These are phyloP conservation scores for Eudemis profundana DNA, from an alignment of 2,888 invertebrate species.

Conservation along the genomic window DNA sequence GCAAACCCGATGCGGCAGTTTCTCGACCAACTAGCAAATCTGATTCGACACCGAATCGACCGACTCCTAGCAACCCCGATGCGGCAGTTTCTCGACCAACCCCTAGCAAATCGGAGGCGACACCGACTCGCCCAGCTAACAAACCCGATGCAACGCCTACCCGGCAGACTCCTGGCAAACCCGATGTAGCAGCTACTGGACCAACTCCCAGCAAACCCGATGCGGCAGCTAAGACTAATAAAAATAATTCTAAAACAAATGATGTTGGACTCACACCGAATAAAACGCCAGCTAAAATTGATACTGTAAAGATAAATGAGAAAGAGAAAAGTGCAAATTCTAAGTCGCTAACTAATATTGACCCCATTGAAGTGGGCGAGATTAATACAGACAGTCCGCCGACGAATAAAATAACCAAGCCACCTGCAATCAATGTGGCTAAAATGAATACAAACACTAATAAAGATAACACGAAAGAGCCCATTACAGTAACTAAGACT, in stretches of 20 bases:
- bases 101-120: background rate
- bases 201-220: background rate
- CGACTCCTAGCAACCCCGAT: too few species aligned
- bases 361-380: conserved; percentile 40
- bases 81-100: background rate
- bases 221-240: conserved; percentile 2
- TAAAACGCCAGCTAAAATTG: conserved; percentile 32
- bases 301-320: conserved; percentile 47
- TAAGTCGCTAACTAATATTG: conserved; percentile 56
- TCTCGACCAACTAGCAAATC: background rate
- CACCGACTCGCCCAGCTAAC: too few species aligned
- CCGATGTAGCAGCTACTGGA: background rate
- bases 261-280: background rate
- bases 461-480: background rate
- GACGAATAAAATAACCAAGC: conserved; percentile 20
- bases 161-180: background rate
- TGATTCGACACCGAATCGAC: background rate
- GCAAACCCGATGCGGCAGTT: background rate
- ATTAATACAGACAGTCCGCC: conserved; percentile 2
- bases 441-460: conserved; percentile 7
- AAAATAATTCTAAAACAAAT: conserved; percentile 41
- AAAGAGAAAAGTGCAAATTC: conserved; percentile 54
- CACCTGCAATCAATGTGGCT: background rate
- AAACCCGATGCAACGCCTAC: too few species aligned
- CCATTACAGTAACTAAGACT: background rate